Evolutionary conservation across 2,888 invertebrate species (phyloP).

Genomic region (Cephus rjabovi): DNA sequence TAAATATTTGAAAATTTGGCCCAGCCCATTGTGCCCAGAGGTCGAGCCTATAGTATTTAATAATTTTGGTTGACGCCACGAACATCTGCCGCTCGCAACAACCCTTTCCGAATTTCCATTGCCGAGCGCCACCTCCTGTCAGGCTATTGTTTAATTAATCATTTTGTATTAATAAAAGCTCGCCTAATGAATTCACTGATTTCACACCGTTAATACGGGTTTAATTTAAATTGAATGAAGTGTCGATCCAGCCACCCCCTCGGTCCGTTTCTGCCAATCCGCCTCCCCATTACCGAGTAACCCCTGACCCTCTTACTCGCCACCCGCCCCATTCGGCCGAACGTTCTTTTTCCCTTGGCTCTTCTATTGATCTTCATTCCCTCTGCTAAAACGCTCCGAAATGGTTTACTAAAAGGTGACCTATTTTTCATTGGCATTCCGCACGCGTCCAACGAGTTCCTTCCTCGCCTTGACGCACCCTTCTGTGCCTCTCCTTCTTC

Average conservation of each 20-base stretch:
- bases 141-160: constrained; percentile 61
- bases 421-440: constrained; percentile 47
- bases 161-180: constrained; percentile 62
- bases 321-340: constrained; percentile 39
- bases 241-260: constrained; percentile 32
- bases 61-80: constrained; percentile 60
- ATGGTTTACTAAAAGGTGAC: constrained; percentile 53
- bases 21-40: background rate
- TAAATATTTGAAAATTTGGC: background rate
- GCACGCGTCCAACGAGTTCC: constrained; percentile 1
- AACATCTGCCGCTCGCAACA: constrained; percentile 60
- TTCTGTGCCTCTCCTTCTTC: background rate
- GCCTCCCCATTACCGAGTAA: constrained; percentile 14
- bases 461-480: background rate
- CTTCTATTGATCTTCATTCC: constrained; percentile 63
- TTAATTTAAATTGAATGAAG: constrained; percentile 60
- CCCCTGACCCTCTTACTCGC: constrained; percentile 14
- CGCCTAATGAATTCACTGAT: constrained; percentile 60
- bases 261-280: constrained; percentile 9
- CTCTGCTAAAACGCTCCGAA: constrained; percentile 51
- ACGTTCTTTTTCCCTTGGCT: constrained; percentile 53
- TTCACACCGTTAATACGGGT: constrained; percentile 59
- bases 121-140: constrained; percentile 21
- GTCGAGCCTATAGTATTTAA: constrained; percentile 58
- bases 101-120: constrained; percentile 39